Percentiles rank a stretch among this genome's conserved stretches.
Conservation (phyloP, 2,113 vertebrate species). For the Guaruba guarouba region DNA sequence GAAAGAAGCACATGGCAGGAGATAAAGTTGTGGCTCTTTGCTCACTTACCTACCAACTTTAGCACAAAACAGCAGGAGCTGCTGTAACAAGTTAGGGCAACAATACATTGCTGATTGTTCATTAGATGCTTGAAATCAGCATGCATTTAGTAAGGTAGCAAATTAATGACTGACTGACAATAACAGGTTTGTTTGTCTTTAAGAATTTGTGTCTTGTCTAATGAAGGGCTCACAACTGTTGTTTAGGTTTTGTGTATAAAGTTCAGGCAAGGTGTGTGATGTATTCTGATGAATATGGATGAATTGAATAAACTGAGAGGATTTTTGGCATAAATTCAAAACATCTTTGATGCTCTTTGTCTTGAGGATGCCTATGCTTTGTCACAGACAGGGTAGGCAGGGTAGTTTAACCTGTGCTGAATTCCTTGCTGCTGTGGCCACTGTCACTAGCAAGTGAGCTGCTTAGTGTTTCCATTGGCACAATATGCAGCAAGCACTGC, state of each 20-base stretch:
- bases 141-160: background rate
- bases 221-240: background rate
- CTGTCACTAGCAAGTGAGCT: background rate
- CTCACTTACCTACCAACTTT: background rate
- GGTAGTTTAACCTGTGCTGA: background rate
- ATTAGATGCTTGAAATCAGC: background rate
- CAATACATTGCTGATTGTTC: background rate
- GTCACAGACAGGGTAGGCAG: background rate
- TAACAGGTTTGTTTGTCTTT: background rate
- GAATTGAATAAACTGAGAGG: background rate
- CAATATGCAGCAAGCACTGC: background rate
- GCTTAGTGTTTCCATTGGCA: background rate
- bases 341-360: background rate
- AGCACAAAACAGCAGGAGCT: background rate
- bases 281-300: background rate
- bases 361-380: background rate
- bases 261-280: background rate
- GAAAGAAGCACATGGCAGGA: background rate
- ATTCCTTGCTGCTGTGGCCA: background rate
- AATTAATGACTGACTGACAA: background rate
- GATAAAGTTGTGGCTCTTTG: background rate
- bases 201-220: background rate
- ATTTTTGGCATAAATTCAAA: background rate
- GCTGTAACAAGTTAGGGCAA: background rate
- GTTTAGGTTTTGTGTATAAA: background rate